phyloP scores from a whole-genome alignment of 1,140 invertebrate species.

The Lucilia sericata region DNA sequence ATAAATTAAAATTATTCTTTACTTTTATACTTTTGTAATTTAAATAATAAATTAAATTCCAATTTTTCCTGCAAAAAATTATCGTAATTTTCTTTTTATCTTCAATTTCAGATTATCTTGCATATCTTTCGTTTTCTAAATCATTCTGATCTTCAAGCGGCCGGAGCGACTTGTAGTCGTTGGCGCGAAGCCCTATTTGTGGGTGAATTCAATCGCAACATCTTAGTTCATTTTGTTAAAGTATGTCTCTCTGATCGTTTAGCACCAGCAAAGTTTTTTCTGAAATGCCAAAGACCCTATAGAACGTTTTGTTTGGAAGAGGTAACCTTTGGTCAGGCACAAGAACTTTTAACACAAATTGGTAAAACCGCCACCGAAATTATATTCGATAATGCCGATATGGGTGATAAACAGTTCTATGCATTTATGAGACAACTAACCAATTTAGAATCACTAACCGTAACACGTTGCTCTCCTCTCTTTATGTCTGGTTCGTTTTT shows the following conservation, averaged over 20 bases:
- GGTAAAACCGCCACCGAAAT: conserved; percentile 67
- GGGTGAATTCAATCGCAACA: conserved; percentile 70
- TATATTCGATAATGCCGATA: conserved; percentile 72
- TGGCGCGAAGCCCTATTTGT: conserved; percentile 74
- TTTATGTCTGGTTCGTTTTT: conserved; percentile 79
- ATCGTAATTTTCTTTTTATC: background rate
- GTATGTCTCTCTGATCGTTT: conserved; percentile 69
- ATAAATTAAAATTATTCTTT: too few relatives aligned
- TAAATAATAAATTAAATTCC: too few relatives aligned
- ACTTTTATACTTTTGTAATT: too few relatives aligned
- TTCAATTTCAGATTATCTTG: conserved; percentile 71
- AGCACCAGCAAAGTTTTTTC: conserved; percentile 68
- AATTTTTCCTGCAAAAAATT: too few relatives aligned
- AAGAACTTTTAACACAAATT: conserved; percentile 67
- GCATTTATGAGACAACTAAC: conserved; percentile 71
- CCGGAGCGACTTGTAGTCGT: conserved; percentile 71
- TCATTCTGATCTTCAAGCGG: conserved; percentile 72
- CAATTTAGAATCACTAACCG: conserved; percentile 72
- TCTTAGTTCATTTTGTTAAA: conserved; percentile 71
- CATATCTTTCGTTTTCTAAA: conserved; percentile 74
- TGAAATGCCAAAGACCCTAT: conserved; percentile 70
- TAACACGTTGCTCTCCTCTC: conserved; percentile 76
- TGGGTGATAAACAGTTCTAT: conserved; percentile 74
- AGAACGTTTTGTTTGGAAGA: conserved; percentile 73
- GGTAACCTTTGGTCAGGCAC: conserved; percentile 70